These are phyloP conservation scores for Mobula birostris DNA, from an alignment of 2,113 vertebrate genomes.

Conservation along the genomic window DNA sequence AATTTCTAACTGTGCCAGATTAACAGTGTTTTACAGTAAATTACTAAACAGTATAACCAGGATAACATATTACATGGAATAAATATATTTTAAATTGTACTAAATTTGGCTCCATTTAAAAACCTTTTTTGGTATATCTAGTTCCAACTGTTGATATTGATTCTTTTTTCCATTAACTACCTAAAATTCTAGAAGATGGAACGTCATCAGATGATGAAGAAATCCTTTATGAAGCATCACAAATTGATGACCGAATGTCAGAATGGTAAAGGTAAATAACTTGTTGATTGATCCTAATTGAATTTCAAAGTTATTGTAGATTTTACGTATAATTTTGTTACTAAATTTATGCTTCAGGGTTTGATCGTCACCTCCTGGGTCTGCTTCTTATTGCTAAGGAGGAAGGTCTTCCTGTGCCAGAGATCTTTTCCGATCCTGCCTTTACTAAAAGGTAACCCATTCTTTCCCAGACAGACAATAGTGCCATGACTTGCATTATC, in stretches of 20 bases:
- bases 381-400: constrained; percentile 79
- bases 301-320: neutral
- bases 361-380: constrained; percentile 89
- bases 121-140: neutral
- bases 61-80: neutral
- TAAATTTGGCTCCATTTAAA: neutral
- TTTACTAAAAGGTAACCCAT: constrained; percentile 74
- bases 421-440: constrained; percentile 76
- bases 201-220: constrained; percentile 63
- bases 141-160: neutral
- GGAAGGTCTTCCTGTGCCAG: constrained; percentile 69
- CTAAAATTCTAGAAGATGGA: constrained; percentile 54
- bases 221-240: constrained; percentile 80
- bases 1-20: too few species aligned
- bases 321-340: constrained; percentile 36
- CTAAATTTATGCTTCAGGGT: constrained; percentile 58
- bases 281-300: neutral
- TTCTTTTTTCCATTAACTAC: neutral
- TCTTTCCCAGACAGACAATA: neutral
- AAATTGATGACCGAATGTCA: constrained; percentile 84
- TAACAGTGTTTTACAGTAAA: neutral
- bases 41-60: neutral
- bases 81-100: neutral
- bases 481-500: neutral
- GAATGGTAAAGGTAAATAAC: constrained; percentile 70